Evolutionary conservation across 2,888 invertebrate species (phyloP), one percentile per base, ranked within the genome.

Genomic region (Rhorus exstirpatorius): DNA sequence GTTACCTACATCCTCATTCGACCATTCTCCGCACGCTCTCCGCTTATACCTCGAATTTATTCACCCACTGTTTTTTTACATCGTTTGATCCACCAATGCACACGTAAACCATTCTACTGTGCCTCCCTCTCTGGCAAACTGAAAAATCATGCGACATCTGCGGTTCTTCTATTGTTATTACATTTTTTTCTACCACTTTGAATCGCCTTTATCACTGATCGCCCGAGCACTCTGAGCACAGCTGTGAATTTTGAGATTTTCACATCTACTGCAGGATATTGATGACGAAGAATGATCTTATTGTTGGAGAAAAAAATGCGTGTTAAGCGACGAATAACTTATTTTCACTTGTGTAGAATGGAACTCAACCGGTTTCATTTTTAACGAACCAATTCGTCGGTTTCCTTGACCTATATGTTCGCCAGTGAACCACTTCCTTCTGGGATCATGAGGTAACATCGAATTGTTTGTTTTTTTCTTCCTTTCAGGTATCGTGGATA

Each of bases 401-500:
- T 31, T 31, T 31, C 31, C 6, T 6, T 31, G 31, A 3, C 6
- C 31, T 31, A 6, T 31, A 31, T 31, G 2, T 31, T 3, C 2
- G 31, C 2, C 2, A 31, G 2, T 31, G 2, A 6, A 2, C 6
- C 2, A 31, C 31, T 31, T 31, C 6, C 31, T 6, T 31, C 6
- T 31, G n/a, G n/a, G n/a, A n/a, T n/a, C n/a, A n/a, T n/a, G n/a
- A n/a, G n/a, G n/a, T n/a, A n/a, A n/a, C n/a, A n/a, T n/a, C n/a
- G 26, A 0, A 58, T 60, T 60, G 10, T 60, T 0, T 60, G 10
- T 60, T 38, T 60, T 21, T 19, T 21, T 14, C 19, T 31, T 31
- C 6, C 63, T 87, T 91, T 0, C 93, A 97, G 97, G 97, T 97
- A 12, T 97, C 97, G 10, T 97, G 97, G 97, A 97, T 97, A 87